Evolutionary conservation across 1,140 invertebrate genomes (phyloP).

Genomic region (Callitettix versicolor): DNA sequence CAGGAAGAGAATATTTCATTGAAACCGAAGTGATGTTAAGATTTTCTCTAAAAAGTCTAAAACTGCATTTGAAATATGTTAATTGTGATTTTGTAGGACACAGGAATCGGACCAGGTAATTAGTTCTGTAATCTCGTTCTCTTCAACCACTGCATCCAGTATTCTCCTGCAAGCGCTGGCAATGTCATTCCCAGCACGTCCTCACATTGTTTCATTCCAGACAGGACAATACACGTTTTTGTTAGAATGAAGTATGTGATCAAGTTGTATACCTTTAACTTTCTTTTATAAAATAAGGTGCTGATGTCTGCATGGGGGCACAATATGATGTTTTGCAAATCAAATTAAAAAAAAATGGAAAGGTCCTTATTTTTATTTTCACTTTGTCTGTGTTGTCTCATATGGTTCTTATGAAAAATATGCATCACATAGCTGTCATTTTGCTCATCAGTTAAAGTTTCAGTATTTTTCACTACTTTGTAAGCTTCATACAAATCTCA

Average conservation of each 20-base stretch:
- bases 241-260: not conserved
- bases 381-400: too few species aligned
- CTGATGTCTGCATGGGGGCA: too few species aligned
- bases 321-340: too few species aligned
- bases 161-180: not conserved
- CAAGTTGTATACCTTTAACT: not conserved
- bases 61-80: constrained; percentile 23
- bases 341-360: too few species aligned
- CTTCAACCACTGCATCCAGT: not conserved
- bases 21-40: constrained; percentile 18
- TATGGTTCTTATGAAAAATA: too few species aligned
- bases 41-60: constrained; percentile 21
- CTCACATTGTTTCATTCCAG: not conserved
- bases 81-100: constrained; percentile 27
- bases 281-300: not conserved
- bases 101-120: constrained; percentile 26
- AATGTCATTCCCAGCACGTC: not conserved
- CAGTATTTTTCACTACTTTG: too few species aligned
- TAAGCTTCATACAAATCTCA: too few species aligned
- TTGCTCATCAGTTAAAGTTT: too few species aligned
- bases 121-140: constrained; percentile 13
- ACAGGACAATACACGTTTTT: not conserved
- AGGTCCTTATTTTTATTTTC: too few species aligned
- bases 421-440: too few species aligned
- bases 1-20: constrained; percentile 28